Conservation (phyloP, 2,113 vertebrate species). For the Gymnocephalus cernua region DNA sequence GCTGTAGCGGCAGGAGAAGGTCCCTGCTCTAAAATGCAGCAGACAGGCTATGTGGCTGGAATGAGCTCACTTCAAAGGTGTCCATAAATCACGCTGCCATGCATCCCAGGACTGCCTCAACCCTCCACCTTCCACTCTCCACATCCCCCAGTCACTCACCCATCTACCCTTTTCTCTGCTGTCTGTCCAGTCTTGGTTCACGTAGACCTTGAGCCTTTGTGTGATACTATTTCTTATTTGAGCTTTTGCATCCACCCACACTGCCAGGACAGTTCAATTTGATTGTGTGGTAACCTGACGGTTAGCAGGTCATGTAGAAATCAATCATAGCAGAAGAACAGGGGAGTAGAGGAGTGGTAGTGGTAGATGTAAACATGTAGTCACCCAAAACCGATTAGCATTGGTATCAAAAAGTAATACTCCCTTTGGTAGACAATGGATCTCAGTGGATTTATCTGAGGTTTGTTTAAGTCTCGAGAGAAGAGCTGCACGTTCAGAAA, state of each 20-base stretch:
- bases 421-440: slow-evolving; percentile 29
- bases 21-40: slow-evolving; percentile 59
- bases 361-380: slow-evolving; percentile 30
- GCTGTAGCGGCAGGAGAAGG: slow-evolving; percentile 46
- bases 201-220: slow-evolving; percentile 33
- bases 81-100: slow-evolving; percentile 83
- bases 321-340: slow-evolving; percentile 19
- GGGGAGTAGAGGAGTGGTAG: neutral
- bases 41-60: slow-evolving; percentile 67
- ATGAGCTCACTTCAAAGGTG: slow-evolving; percentile 82
- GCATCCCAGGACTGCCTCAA: slow-evolving; percentile 43
- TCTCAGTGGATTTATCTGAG: slow-evolving; percentile 49
- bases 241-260: slow-evolving; percentile 11
- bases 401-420: slow-evolving; percentile 39
- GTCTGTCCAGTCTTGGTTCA: slow-evolving; percentile 41
- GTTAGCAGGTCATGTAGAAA: slow-evolving; percentile 23
- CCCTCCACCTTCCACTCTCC: slow-evolving; percentile 9
- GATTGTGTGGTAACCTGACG: slow-evolving; percentile 12
- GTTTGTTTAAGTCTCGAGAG: slow-evolving; percentile 47
- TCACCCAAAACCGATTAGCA: slow-evolving; percentile 40
- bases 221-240: neutral
- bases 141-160: slow-evolving; percentile 22
- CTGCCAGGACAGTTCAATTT: neutral
- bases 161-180: slow-evolving; percentile 43
- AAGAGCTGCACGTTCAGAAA: slow-evolving; percentile 62